Evolutionary conservation across 2,797 vertebrate species (phyloP), one percentile per base, ranked within the genome.

Genomic region (Hafferia zeledoni): DNA sequence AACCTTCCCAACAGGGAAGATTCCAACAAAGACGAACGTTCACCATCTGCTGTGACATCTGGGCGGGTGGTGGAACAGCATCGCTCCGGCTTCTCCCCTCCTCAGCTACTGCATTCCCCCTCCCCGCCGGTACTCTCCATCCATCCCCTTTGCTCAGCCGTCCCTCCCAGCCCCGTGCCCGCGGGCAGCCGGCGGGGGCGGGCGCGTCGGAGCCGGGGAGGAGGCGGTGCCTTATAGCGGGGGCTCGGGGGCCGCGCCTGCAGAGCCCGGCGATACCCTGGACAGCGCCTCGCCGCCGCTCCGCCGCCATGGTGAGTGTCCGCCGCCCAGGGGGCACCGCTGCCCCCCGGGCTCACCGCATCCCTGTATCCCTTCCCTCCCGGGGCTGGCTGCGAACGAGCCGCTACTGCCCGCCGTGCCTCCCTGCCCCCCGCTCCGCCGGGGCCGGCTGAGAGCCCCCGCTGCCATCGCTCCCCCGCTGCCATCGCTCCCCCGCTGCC

Each of bases 241-340:
- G 76, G 78, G 78, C 20, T 25, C 43, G 59, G 83, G 53, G 46
- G 76, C 55, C 39, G 68, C 78, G 46, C 75, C 78, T n/a, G 93
- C 94, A 77, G 77, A 63, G 76, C 68, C 41, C n/a, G 64, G 53
- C 69, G 93, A 78, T 95, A 97, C 97, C 97, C 96, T 98, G 97
- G 97, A 98, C 97, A 97, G 97, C 97, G 96, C 97, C 87, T 57
- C 64, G 83, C 83, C 68, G 59, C 89, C 74, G 56, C 74, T 17
- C 49, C 46, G 60, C 41, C 74, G n/a, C 89, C 55, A 92, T 95
- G 94, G 94, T 94, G 92, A 95, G 94, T 43, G 72, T 10, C 19
- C 52, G 35, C 30, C 31, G 13, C 17, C 50, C 17, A 4, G 39
- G 31, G 10, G 10, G 41, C 15, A 28, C 52, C 14, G 41, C 24